Percentiles rank a stretch among this genome's conserved stretches.
These are phyloP conservation scores for Pao palembangensis DNA, from an alignment of 2,113 vertebrate species.

Conservation along the genomic window DNA sequence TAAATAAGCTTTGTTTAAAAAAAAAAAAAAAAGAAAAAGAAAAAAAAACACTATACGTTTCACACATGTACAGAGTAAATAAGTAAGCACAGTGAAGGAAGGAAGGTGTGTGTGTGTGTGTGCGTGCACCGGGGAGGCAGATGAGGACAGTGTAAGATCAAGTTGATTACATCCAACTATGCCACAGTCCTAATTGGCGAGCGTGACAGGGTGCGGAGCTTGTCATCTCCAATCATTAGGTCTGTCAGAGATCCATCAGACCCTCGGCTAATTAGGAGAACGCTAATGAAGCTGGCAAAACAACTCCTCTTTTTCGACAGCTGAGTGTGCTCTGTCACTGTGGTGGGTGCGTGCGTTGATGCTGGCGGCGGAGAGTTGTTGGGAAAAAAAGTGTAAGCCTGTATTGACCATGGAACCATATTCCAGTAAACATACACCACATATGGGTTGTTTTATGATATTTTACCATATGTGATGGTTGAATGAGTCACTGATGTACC, in stretches of 20 bases:
- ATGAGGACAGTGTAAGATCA: conserved; percentile 96
- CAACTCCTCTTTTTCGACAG: conserved; percentile 98
- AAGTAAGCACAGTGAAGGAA: neutral
- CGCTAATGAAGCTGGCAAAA: conserved; percentile 99
- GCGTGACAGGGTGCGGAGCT: conserved; percentile 95
- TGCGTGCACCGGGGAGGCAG: conserved; percentile 62
- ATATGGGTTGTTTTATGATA: conserved; percentile 10
- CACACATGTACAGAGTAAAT: neutral
- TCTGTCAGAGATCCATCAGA: conserved; percentile 99
- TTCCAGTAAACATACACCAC: too few species aligned
- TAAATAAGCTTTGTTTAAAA: conserved; percentile 28
- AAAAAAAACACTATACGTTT: neutral
- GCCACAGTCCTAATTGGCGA: conserved; percentile 98
- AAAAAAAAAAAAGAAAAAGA: neutral
- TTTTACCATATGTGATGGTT: conserved; percentile 37
- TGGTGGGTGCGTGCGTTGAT: conserved; percentile 2
- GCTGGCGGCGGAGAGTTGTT: conserved; percentile 3
- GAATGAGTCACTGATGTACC: conserved; percentile 10
- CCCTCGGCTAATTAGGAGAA: conserved; percentile 99
- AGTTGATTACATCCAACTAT: conserved; percentile 98
- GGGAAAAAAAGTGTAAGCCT: conserved; percentile 36
- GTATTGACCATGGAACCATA: neutral
- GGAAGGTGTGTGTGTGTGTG: neutral
- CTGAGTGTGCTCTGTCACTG: conserved; percentile 80
- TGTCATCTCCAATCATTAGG: conserved; percentile 99